These are phyloP conservation scores for Odontothrips loti DNA, from an alignment of 2,888 invertebrate species.

Conservation along the genomic window DNA sequence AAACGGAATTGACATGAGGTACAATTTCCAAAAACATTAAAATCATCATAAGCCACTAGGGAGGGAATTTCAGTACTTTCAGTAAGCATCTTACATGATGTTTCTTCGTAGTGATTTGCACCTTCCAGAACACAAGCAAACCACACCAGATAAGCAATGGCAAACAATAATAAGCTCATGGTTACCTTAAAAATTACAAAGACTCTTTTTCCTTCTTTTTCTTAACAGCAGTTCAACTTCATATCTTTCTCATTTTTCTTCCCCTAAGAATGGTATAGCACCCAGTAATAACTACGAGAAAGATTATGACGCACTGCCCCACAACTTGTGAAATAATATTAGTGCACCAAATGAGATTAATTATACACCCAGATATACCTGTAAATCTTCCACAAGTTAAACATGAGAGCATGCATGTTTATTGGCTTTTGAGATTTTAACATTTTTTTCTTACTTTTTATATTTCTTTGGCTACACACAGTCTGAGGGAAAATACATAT, in stretches of 20 bases:
- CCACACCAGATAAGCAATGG: neutral
- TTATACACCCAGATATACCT: neutral
- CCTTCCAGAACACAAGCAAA: neutral
- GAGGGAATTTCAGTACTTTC: neutral
- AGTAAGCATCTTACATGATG: neutral
- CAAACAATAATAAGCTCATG: neutral
- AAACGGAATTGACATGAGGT: neutral
- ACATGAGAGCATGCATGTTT: conserved; percentile 19
- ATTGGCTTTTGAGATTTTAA: conserved; percentile 24
- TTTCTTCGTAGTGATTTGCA: neutral
- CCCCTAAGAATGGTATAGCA: neutral
- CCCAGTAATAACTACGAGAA: too few relatives aligned
- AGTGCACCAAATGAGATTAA: conserved; percentile 4
- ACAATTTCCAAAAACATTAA: conserved; percentile 6
- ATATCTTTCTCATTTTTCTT: neutral
- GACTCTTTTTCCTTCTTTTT: neutral
- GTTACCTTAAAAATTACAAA: neutral
- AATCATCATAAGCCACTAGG: conserved; percentile 3
- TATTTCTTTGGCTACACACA: conserved; percentile 18
- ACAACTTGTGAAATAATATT: too few relatives aligned
- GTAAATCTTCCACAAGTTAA: neutral
- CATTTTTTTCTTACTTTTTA: conserved; percentile 19
- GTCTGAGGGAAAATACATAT: conserved; percentile 7
- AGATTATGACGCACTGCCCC: too few relatives aligned
- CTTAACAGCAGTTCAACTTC: neutral